A percentile compares a stretch with the other conserved stretches of the same genome.
These are phyloP conservation scores for Daubentonia madagascariensis DNA, from an alignment of 2,113 vertebrate genomes.

Conservation along the genomic window DNA sequence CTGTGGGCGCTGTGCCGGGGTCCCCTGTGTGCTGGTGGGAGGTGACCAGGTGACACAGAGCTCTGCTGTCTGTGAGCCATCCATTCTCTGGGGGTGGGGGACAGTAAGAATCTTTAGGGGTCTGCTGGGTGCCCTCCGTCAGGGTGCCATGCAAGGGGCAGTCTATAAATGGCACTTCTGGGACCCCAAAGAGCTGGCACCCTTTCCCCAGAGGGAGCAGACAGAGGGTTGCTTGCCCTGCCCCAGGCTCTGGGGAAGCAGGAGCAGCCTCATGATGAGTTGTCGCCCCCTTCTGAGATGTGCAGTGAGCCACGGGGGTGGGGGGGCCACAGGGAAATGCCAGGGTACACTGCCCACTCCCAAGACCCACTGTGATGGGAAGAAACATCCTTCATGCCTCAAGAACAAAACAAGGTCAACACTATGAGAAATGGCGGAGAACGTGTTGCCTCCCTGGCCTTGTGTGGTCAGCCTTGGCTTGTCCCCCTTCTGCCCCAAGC, in stretches of 20 bases:
- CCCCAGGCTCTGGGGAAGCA: background rate
- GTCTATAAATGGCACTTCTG: background rate
- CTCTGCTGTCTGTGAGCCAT: rapidly evolving
- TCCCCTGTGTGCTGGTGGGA: rapidly evolving
- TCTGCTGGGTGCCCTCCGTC: too few species aligned
- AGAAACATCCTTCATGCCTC: rapidly evolving
- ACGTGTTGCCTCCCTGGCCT: background rate
- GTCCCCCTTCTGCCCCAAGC: background rate
- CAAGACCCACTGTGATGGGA: background rate
- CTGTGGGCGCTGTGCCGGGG: rapidly evolving
- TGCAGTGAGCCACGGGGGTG: background rate
- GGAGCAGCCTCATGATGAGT: background rate
- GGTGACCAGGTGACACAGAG: background rate
- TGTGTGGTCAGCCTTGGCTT: background rate
- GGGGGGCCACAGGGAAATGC: background rate
- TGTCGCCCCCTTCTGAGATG: background rate
- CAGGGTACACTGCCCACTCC: background rate
- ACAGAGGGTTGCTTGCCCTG: background rate
- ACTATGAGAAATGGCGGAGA: too few species aligned
- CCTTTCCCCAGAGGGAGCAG: rapidly evolving
- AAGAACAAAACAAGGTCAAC: background rate
- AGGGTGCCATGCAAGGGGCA: background rate
- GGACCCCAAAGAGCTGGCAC: too few species aligned
- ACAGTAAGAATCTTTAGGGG: background rate
- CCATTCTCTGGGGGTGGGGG: background rate